These are phyloP conservation scores for Campoletis sonorensis DNA, from an alignment of 1,140 invertebrate species.

Conservation along the genomic window DNA sequence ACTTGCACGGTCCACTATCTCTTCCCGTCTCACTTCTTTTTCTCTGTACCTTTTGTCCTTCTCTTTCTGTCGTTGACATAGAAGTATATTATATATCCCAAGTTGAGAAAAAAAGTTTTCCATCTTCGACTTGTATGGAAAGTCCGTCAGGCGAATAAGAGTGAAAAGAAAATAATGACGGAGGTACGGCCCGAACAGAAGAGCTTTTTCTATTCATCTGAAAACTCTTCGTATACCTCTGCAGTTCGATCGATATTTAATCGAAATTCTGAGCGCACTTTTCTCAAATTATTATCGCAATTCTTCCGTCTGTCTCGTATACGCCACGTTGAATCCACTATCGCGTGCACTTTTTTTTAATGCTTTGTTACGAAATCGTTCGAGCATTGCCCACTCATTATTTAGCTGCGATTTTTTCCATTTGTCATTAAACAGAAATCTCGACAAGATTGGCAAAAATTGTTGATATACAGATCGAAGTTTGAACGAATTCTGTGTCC, in stretches of 20 bases:
- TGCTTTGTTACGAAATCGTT: conserved; percentile 12
- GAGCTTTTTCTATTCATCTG: conserved; percentile 9
- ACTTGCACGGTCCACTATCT: neutral
- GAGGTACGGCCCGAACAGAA: neutral
- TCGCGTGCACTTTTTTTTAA: conserved; percentile 6
- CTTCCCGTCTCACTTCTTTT: neutral
- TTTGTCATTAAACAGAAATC: neutral
- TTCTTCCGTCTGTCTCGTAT: neutral
- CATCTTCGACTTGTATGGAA: conserved; percentile 3
- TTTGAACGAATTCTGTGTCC: neutral
- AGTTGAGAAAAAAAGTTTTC: conserved; percentile 9
- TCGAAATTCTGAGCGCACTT: conserved; percentile 13
- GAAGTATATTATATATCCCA: neutral
- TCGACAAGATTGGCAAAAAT: neutral
- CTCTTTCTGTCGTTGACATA: neutral
- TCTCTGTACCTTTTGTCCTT: neutral
- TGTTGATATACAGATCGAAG: neutral
- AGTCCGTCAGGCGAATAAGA: conserved; percentile 8
- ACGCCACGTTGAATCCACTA: neutral
- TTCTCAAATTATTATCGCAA: conserved; percentile 13
- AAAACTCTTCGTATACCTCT: neutral
- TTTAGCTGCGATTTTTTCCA: neutral
- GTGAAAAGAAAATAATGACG: conserved; percentile 21
- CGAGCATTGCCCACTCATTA: neutral
- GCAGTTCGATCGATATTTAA: conserved; percentile 4